Conservation (phyloP, 1,140 invertebrate species). For the Aricia agestis region DNA sequence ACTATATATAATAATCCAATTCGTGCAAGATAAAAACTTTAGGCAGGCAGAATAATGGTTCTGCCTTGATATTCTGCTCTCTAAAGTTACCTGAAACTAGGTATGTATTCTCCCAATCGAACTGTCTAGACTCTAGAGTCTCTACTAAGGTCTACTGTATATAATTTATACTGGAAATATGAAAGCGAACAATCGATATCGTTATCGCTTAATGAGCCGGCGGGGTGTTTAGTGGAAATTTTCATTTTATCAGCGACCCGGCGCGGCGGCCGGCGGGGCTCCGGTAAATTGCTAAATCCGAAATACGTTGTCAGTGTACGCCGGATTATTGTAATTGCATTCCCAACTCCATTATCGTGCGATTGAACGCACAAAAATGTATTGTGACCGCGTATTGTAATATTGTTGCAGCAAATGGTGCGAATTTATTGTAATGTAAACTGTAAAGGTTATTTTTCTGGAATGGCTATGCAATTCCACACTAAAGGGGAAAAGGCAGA, state of each 20-base stretch:
- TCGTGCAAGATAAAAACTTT: too few relatives aligned
- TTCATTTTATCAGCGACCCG: constrained; percentile 30
- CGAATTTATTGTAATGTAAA: background rate
- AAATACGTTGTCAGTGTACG: constrained; percentile 41
- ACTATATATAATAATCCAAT: too few relatives aligned
- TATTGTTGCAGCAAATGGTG: background rate
- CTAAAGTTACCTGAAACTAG: too few relatives aligned
- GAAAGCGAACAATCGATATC: background rate
- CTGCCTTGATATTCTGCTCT: too few relatives aligned
- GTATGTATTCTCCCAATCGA: too few relatives aligned
- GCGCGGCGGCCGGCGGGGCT: constrained; percentile 8
- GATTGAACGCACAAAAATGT: constrained; percentile 13
- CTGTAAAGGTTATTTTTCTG: too few relatives aligned
- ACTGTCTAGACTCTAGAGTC: too few relatives aligned
- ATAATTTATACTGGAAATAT: background rate
- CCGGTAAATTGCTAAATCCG: constrained; percentile 37
- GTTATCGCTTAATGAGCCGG: constrained; percentile 19
- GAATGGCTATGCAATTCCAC: too few relatives aligned
- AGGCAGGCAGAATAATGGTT: too few relatives aligned
- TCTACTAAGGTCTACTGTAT: background rate
- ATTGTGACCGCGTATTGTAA: background rate
- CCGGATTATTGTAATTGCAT: constrained; percentile 50
- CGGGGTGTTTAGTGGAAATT: constrained; percentile 31
- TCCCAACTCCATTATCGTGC: constrained; percentile 25
- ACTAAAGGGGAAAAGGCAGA: too few relatives aligned